Base-by-base conservation (phyloP, 2,888 invertebrate species). In the Eueremaeus valkanovi region DNA sequence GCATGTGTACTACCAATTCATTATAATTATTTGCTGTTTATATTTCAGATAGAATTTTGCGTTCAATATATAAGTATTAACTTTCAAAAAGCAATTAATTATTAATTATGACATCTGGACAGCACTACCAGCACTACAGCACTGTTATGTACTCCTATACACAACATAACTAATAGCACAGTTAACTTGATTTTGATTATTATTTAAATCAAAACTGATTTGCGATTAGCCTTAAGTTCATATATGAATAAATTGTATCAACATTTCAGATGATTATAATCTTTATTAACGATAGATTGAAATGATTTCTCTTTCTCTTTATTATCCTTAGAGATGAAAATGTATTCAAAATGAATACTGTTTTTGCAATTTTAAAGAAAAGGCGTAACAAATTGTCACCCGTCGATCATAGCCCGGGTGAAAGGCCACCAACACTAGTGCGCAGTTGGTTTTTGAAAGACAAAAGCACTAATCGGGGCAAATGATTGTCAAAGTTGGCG, bases 321-420 rank as follows among this genome's bases (percentile, higher is more conserved):
- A 45, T 11, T 45, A 18, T 18, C 9, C 18, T 45, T 16, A 45
- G 3, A 45, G 45, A 16, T 16, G 16, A 45, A n/a, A 45, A 45
- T 45, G 45, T 18, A 16, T 45, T 45, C 16, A 18, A 45, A 11
- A 11, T 6, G 18, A 45, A 16, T 11, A 3, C 45, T 45, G 16
- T 45, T n/a, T n/a, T n/a, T n/a, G 45, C 3, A 13, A 16, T 45
- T 16, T 13, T 13, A 16, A 13, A 55, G 55, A 24, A 55, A 55
- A 55, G 55, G 55, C 55, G 55, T 9, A 55, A 55, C 55, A 9
- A 24, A 9, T 55, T 55, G 55, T 55, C 55, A 55, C 13, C 55
- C 55, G 55, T 55, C 55, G 3, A 55, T 55, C 55, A 55, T 55
- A 55, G 55, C 29, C 21, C 21, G 18, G 55, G 55, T 55, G 21